Evolutionary conservation across 2,113 vertebrate species (phyloP).

Genomic region (Marmota flaviventris): DNA sequence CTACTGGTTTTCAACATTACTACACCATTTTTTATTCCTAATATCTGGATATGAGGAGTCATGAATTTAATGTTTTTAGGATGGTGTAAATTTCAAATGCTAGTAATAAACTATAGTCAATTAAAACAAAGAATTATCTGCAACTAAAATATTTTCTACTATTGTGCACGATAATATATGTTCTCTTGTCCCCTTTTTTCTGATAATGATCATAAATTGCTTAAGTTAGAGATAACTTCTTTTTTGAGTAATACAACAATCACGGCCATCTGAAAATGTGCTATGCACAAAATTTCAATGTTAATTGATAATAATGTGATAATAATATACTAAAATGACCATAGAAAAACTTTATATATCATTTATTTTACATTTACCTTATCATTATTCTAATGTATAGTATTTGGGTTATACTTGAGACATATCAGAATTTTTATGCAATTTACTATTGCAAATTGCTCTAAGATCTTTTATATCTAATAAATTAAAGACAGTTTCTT

Average conservation of each 20-base stretch:
- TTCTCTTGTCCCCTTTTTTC: background rate
- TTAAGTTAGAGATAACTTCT: background rate
- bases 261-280: background rate
- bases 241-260: background rate
- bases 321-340: background rate
- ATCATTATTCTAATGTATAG: background rate
- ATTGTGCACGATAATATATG: background rate
- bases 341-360: background rate
- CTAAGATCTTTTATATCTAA: background rate
- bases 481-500: background rate
- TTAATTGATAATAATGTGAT: background rate
- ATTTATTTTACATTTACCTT: background rate
- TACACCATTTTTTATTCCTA: background rate
- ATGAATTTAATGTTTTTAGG: background rate
- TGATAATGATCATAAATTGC: background rate
- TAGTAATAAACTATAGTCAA: background rate
- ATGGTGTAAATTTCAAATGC: background rate
- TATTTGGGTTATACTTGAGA: background rate
- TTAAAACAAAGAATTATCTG: background rate
- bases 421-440: background rate
- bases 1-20: background rate
- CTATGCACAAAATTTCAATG: background rate
- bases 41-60: background rate
- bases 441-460: background rate
- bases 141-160: background rate